Base-by-base conservation (phyloP, 30 jellyfish, hydroid and myxozoan species). In the Cassiopea andromeda region DNA sequence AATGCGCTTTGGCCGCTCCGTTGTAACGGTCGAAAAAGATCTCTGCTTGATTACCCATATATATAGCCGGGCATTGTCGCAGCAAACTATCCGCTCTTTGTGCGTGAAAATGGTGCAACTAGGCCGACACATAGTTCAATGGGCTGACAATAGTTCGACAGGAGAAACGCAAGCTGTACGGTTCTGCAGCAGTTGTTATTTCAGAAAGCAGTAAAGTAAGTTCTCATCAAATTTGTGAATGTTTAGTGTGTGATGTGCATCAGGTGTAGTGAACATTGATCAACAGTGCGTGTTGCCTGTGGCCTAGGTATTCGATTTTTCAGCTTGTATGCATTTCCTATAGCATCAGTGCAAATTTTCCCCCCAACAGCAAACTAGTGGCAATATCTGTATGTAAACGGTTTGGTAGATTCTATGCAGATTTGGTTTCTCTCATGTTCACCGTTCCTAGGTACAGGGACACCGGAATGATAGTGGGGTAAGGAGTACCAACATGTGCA, bases 11-110 rank as follows among this genome's bases (percentile, higher is more conserved):
- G 49, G 57, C 54, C 54, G 50, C 4, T 5, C 79, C 79, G 79
- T 70, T 70, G 79, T 70, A 70, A 70, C 79, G 79, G 79, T 70
- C 79, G 27, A 27, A 43, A 43, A 54, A 19, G 54, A 70, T 70
- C 79, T 70, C 27, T 27, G 73, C 38, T 54, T 18, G 79, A 70
- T 70, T 70, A 70, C 79, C 79, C 79, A 16, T 70, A 27, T 3
- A 7, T n/a, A 66, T 66, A 66, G 45, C 75, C 38, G 75, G 14
- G 7, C 64, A 54, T 5, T 64, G 27, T 64, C 43, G 15, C 73
- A 16, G 73, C 73, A 64, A 4, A 64, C 15, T 64, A 17, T 64
- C 43, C 73, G 8, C 73, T 17, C 73, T 4, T 64, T 64, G 64
- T 64, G 73, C 68, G 14, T 17, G 73, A 16, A 64, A 9, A 64